These are phyloP conservation scores for Delphinapterus leucas DNA, from an alignment of 2,113 vertebrate genomes.

Conservation along the genomic window DNA sequence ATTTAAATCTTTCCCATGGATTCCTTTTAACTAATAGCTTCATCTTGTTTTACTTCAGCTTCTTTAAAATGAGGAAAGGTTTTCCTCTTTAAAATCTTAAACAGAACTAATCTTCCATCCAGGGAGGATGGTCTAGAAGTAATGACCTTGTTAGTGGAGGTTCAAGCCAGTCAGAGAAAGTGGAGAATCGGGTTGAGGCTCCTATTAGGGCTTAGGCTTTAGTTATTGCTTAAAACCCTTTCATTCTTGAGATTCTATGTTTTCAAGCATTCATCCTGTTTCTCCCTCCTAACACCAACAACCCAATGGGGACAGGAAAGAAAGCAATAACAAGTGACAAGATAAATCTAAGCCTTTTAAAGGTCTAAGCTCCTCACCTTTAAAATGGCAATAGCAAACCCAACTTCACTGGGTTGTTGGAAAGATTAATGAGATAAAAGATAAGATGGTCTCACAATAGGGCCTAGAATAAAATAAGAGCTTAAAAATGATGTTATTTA, in stretches of 20 bases:
- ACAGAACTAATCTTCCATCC: background rate
- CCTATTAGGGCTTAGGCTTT: background rate
- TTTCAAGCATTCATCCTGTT: background rate
- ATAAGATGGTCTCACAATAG: background rate
- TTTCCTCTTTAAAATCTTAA: conserved; percentile 29
- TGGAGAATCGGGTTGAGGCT: background rate
- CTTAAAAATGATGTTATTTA: background rate
- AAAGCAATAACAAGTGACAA: background rate
- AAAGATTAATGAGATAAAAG: conserved; percentile 1
- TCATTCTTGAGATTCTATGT: background rate
- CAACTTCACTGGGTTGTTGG: background rate
- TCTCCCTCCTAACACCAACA: background rate
- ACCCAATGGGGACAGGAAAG: background rate
- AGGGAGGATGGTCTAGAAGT: background rate
- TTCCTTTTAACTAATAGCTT: conserved; percentile 20
- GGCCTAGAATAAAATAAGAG: background rate
- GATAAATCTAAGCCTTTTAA: background rate
- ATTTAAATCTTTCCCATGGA: background rate
- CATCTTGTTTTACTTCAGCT: background rate
- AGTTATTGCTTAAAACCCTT: background rate
- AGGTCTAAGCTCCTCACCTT: background rate
- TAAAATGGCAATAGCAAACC: background rate
- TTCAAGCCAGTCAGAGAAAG: background rate
- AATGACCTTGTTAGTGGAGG: background rate
- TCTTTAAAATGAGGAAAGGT: background rate